Evolutionary conservation across 2,113 vertebrate species (phyloP), one percentile per base, ranked within the genome.

Genomic region (Elephantulus edwardii): DNA sequence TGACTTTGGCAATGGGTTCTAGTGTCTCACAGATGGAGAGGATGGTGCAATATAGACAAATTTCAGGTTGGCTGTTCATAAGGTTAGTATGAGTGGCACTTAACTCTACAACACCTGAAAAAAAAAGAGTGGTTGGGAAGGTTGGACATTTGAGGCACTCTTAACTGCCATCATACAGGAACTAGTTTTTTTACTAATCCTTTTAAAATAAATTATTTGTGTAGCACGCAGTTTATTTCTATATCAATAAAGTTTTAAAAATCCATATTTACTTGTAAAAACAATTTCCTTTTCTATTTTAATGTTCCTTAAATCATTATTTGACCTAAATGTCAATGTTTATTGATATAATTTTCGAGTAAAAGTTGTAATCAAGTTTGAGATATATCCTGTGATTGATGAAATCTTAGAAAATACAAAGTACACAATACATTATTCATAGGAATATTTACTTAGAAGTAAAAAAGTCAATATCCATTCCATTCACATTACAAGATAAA

Each of bases 251-350:
- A 5, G 30, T 2, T 82, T 83, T 89, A 5, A 3, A 78, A 14
- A 50, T 91, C 58, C 86, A 60, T 38, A 26, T 8, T 82, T 80
- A 2, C 48, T 68, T 62, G 28, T 2, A 6, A 86, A 79, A 92
- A 52, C 68, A 48, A 66, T 89, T 87, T 89, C 44, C 30, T n/a
- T n/a, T n/a, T n/a, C 87, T 20, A 52, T 81, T 87, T 91, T 78
- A 75, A 64, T 58, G 44, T 40, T 50, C 46, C 40, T 88, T 28
- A 64, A 85, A 71, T 66, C 19, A 86, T 58, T 33, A 75, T 46
- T 54, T 16, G 54, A 68, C 10, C 8, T 87, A 85, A 88, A 75
- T 91, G 68, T 1, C 14, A 74, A 6, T 38, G 19, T n/a, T n/a
- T 9, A 46, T 30, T 77, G 26, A 74, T 52, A 11, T 4, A 80